Evolutionary conservation across 2,113 vertebrate genomes (phyloP).

Genomic region (Nothocercus nigrocapillus): DNA sequence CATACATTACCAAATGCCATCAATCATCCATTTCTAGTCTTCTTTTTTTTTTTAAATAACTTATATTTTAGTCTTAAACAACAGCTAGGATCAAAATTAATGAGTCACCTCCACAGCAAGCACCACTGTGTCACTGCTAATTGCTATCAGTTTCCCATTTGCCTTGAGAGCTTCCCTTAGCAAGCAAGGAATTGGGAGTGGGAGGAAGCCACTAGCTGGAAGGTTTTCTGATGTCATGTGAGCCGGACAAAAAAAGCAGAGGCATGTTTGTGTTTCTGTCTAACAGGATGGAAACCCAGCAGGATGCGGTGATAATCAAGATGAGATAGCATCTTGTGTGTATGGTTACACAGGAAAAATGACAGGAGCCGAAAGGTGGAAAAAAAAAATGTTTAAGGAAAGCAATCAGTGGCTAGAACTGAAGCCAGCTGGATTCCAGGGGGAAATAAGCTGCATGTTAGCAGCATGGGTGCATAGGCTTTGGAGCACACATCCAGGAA

Average conservation of each 20-base stretch:
- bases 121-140: not conserved
- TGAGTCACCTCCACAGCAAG: not conserved
- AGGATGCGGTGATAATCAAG: not conserved
- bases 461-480: not conserved
- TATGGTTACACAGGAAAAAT: not conserved
- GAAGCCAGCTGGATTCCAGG: not conserved
- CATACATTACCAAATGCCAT: not conserved
- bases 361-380: not conserved
- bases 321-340: not conserved
- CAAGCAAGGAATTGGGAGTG: not conserved
- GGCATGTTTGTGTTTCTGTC: not conserved
- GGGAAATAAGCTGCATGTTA: not conserved
- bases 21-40: not conserved
- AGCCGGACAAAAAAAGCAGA: not conserved
- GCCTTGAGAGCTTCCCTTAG: not conserved
- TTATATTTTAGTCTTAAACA: not conserved
- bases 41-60: no score
- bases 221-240: not conserved
- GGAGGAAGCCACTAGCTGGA: not conserved
- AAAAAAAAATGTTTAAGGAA: not conserved
- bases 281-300: not conserved
- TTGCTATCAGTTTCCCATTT: not conserved
- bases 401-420: not conserved
- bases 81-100: not conserved
- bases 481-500: not conserved